Conservation (phyloP, 2,797 vertebrate genomes). For the Macroramphosus scolopax region DNA sequence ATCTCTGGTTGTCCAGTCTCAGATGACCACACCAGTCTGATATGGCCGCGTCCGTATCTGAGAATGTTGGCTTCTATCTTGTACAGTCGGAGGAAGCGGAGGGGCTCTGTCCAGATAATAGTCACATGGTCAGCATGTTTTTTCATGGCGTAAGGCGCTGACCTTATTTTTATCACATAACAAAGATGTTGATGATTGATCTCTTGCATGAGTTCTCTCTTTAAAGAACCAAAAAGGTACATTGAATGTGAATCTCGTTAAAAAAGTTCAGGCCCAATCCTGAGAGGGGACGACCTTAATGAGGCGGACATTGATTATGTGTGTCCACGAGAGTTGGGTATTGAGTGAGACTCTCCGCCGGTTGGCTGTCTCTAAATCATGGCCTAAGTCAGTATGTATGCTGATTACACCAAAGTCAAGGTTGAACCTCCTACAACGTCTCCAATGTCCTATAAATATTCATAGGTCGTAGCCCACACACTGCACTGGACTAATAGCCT, state of each 20-base stretch:
- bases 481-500: conserved; percentile 64
- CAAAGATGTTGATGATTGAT: conserved; percentile 33
- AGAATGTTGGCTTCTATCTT: too few species aligned
- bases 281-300: conserved; percentile 72
- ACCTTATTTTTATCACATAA: conserved; percentile 13
- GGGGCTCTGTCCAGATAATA: too few species aligned
- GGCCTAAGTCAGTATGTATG: conserved; percentile 56
- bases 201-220: too few species aligned
- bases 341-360: conserved; percentile 69
- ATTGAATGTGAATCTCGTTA: conserved; percentile 65
- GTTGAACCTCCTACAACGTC: conserved; percentile 78
- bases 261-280: conserved; percentile 67
- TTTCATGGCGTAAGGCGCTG: background rate
- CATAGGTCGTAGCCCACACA: conserved; percentile 73
- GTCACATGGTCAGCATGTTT: too few species aligned
- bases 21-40: too few species aligned
- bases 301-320: conserved; percentile 78
- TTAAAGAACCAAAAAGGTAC: too few species aligned
- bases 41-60: too few species aligned
- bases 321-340: conserved; percentile 65
- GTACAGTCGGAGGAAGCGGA: too few species aligned
- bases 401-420: conserved; percentile 77
- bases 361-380: conserved; percentile 72
- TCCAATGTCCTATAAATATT: conserved; percentile 79
- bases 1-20: too few species aligned